phyloP scores from a whole-genome alignment of 2,113 vertebrate species.

The Uropsilus gracilis region DNA sequence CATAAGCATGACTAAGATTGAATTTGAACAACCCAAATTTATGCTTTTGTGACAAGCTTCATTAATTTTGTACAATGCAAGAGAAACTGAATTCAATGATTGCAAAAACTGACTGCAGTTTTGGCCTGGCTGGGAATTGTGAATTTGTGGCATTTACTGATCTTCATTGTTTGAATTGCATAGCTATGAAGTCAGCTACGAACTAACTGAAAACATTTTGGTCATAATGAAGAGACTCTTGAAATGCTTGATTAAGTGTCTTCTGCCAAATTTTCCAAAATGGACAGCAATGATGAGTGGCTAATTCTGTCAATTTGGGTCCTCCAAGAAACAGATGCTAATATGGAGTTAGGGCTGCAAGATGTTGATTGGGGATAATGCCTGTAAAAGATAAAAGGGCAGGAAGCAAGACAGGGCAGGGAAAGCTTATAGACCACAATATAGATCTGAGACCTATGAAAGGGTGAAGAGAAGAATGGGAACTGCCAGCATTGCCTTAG shows the following conservation, averaged over 20 bases:
- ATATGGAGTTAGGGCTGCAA: constrained; percentile 27
- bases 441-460: neutral
- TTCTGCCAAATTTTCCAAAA: constrained; percentile 35
- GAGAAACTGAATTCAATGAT: neutral
- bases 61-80: neutral
- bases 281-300: constrained; percentile 11
- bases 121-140: neutral
- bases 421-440: neutral
- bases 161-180: constrained; percentile 46
- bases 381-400: neutral
- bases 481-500: neutral
- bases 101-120: neutral
- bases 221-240: constrained; percentile 66
- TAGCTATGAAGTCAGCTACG: constrained; percentile 7
- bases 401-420: neutral
- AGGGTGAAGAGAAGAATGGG: neutral
- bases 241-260: constrained; percentile 64
- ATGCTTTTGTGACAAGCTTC: neutral
- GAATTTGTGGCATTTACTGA: neutral
- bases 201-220: constrained; percentile 47
- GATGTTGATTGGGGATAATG: constrained; percentile 20
- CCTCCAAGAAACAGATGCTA: constrained; percentile 53
- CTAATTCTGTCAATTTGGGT: constrained; percentile 55
- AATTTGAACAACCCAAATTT: neutral
- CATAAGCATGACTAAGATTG: neutral